A percentile compares a stretch with the other conserved stretches of the same genome.
Conservation (phyloP, 2,797 vertebrate genomes). For the Centropyge bicolor region DNA sequence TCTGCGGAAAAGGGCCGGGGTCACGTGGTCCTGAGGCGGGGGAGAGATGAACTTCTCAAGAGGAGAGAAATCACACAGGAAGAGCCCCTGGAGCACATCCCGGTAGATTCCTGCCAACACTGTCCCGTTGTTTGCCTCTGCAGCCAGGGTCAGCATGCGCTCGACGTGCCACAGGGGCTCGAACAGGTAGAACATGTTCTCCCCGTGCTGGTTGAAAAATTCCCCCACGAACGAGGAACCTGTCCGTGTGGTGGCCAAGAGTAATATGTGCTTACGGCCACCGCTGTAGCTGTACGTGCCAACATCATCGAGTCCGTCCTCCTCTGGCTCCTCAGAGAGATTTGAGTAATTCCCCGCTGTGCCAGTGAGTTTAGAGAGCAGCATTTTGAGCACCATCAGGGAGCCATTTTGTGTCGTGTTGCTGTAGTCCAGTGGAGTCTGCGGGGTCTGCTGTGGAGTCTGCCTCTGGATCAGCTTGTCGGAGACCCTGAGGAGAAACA, state of each 20-base stretch:
- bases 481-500: constrained; percentile 88
- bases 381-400: constrained; percentile 77
- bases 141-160: constrained; percentile 85
- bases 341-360: constrained; percentile 83
- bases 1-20: constrained; percentile 90
- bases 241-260: constrained; percentile 94
- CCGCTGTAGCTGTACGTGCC: constrained; percentile 15
- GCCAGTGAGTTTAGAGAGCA: constrained; percentile 64
- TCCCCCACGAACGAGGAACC: constrained; percentile 98
- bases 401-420: constrained; percentile 85
- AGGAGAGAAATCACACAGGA: constrained; percentile 92
- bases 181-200: constrained; percentile 96
- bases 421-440: constrained; percentile 81
- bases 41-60: constrained; percentile 95
- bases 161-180: constrained; percentile 98
- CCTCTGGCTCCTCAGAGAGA: constrained; percentile 55
- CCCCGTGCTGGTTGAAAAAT: constrained; percentile 97
- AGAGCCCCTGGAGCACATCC: constrained; percentile 91
- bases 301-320: neutral
- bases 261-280: constrained; percentile 90
- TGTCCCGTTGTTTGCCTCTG: constrained; percentile 85
- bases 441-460: constrained; percentile 85
- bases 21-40: constrained; percentile 88
- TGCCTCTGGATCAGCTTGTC: constrained; percentile 89
- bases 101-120: constrained; percentile 89